Evolutionary conservation across 2,888 invertebrate species (phyloP).

Genomic region (Homarus gammarus): DNA sequence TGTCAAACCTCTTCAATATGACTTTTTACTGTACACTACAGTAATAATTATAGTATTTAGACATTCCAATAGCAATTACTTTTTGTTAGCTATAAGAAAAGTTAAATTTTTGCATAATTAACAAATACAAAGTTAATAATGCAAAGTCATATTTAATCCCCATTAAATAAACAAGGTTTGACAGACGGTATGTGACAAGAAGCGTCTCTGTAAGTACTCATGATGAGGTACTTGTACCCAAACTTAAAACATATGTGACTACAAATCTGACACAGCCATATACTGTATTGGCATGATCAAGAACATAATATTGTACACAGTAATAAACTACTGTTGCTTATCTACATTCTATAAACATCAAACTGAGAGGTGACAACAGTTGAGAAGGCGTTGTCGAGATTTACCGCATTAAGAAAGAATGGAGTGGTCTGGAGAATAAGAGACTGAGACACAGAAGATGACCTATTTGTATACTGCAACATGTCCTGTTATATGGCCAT

Average conservation of each 20-base stretch:
- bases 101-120: neutral
- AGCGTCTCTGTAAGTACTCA: constrained; percentile 33
- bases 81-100: neutral
- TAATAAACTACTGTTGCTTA: constrained; percentile 35
- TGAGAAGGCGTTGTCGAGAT: constrained; percentile 14
- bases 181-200: constrained; percentile 23
- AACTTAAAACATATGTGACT: constrained; percentile 41
- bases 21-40: neutral
- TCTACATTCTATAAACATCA: constrained; percentile 59
- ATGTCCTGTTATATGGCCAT: neutral
- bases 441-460: neutral
- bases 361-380: neutral
- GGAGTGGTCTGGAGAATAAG: neutral
- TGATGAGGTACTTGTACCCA: constrained; percentile 25
- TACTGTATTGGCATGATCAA: constrained; percentile 46
- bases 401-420: neutral
- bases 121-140: neutral
- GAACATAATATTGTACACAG: constrained; percentile 50
- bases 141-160: neutral
- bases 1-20: neutral
- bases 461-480: neutral
- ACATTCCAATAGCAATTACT: neutral
- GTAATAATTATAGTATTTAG: neutral
- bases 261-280: constrained; percentile 48
- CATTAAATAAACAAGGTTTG: neutral